phyloP scores from a whole-genome alignment of 2,113 vertebrate species.

The Istiophorus platypterus region DNA sequence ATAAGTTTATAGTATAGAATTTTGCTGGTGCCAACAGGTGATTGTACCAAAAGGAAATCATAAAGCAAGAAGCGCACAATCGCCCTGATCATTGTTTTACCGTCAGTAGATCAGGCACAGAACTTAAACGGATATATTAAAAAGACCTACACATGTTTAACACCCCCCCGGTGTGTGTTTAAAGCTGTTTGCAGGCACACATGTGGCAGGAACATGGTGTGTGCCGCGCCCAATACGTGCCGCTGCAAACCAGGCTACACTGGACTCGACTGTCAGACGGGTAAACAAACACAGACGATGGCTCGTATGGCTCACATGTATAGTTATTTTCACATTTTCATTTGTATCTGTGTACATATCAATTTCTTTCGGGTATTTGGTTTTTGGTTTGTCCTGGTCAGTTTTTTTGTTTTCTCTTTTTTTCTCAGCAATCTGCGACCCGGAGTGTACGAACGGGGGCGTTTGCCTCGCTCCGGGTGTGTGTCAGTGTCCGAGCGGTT shows the following conservation, averaged over 20 bases:
- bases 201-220: constrained; percentile 83
- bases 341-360: no score
- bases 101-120: no score
- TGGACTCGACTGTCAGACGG: constrained; percentile 74
- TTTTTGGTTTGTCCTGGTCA: not conserved
- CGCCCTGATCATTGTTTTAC: no score
- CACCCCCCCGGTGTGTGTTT: constrained; percentile 26
- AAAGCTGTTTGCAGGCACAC: constrained; percentile 80
- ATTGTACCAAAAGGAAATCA: no score
- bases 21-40: no score
- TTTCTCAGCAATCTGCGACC: constrained; percentile 67
- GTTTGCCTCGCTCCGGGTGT: constrained; percentile 66
- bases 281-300: constrained; percentile 38
- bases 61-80: no score
- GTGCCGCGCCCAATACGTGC: constrained; percentile 80
- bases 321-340: not conserved
- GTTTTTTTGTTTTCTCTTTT: not conserved
- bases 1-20: no score
- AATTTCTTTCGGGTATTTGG: not conserved
- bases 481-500: constrained; percentile 77
- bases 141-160: not conserved
- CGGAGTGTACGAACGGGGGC: constrained; percentile 63
- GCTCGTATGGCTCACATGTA: accelerated
- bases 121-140: no score
- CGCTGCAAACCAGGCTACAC: constrained; percentile 81